Percentiles rank a stretch among this genome's conserved stretches.
Evolutionary conservation across 1,140 invertebrate species (phyloP).

Genomic region (Dreissena rostriformis): DNA sequence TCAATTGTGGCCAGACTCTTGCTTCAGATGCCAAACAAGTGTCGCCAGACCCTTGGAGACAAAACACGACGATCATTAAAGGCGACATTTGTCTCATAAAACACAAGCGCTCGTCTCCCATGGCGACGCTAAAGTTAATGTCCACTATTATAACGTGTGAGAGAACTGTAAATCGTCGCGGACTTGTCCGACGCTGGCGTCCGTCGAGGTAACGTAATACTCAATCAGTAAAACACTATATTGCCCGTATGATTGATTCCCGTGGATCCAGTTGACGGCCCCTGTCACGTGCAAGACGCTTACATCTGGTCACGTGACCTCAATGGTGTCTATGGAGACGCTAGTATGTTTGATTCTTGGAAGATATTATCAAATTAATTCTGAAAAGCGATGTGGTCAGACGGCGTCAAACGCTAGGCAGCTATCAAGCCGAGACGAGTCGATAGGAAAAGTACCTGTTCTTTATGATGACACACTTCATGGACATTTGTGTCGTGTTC

Average conservation of each 20-base stretch:
- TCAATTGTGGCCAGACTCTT: not conserved
- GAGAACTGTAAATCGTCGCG: constrained; percentile 53
- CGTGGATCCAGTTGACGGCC: constrained; percentile 7
- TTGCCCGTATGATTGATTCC: constrained; percentile 44
- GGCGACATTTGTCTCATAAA: constrained; percentile 55
- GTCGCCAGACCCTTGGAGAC: constrained; percentile 36
- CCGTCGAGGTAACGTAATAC: constrained; percentile 53
- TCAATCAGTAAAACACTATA: constrained; percentile 58
- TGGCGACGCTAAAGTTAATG: constrained; percentile 47
- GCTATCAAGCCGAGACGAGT: no score
- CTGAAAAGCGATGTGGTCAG: no score
- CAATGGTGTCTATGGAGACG: not conserved
- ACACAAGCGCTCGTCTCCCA: constrained; percentile 46
- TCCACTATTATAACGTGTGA: constrained; percentile 53
- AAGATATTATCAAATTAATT: no score
- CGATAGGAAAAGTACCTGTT: no score
- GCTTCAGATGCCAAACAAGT: not conserved
- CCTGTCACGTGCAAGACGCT: not conserved
- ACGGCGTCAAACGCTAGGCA: no score
- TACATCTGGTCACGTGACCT: not conserved
- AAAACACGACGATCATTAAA: constrained; percentile 51
- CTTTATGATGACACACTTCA: no score
- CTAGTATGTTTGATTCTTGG: no score
- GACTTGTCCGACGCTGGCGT: constrained; percentile 26
- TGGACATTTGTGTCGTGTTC: no score